These are phyloP conservation scores for Chlamydotis undulata DNA, from an alignment of 2,113 vertebrate species.

Conservation along the genomic window DNA sequence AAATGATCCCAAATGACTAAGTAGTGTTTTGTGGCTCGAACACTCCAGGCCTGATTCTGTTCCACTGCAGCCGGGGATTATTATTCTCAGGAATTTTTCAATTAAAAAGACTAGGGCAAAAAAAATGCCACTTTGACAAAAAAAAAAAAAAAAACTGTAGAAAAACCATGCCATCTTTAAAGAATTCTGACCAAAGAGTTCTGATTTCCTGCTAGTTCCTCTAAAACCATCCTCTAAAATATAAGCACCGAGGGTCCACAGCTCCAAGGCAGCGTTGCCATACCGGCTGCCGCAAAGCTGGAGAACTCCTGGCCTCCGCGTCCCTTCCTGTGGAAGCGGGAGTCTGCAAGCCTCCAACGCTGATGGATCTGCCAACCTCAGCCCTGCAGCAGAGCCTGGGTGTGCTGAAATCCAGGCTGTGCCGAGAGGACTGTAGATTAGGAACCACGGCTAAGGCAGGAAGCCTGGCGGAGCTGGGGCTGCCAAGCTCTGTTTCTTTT, in stretches of 20 bases:
- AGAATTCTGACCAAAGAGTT: not conserved
- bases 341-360: not conserved
- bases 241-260: not conserved
- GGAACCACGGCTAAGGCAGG: not conserved
- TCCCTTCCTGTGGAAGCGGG: not conserved
- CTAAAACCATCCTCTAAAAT: not conserved
- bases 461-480: not conserved
- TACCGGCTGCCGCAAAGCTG: not conserved
- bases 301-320: not conserved
- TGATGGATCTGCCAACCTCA: not conserved
- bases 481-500: conserved; percentile 3
- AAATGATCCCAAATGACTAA: not conserved
- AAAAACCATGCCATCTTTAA: not conserved
- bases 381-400: not conserved
- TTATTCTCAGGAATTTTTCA: not conserved
- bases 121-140: not conserved
- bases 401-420: not conserved
- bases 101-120: not conserved
- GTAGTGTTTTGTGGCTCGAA: not conserved
- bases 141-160: not conserved
- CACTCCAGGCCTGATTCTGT: not conserved
- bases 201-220: not conserved
- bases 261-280: not conserved
- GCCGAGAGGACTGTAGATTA: not conserved
- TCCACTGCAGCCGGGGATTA: not conserved